Base-by-base conservation (phyloP, 2,797 vertebrate genomes). In the Syngnathus acus region DNA sequence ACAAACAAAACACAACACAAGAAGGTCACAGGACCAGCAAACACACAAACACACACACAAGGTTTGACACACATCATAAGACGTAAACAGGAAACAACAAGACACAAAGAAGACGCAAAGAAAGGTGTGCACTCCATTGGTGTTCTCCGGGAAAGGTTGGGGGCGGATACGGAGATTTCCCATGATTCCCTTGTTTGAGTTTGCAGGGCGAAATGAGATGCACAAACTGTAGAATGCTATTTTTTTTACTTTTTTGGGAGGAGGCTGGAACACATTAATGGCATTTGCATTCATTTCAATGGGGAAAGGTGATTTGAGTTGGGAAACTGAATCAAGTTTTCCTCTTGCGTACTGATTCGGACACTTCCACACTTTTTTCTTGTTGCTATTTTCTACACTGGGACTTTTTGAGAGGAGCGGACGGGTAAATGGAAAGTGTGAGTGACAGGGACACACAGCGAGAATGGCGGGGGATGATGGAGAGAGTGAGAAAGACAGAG, bases 151-250 rank as follows among this genome's bases (percentile, higher is more conserved):
- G 86, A 81, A 85, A 84, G 83, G 85, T 80, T 62, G 50, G 86
- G 87, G 88, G 87, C 86, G 86, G 91, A 92, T 91, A 92, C 90
- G 89, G 90, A 90, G 92, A 93, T 92, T 92, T 92, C 91, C 90
- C 88, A 90, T 80, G 79, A 86, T 84, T 89, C 80, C 66, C 54
- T 50, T 69, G 79, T 85, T 75, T 82, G 14, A 26, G 13, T 39
- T 7, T 9, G 70, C 62, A 68, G 72, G 5, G 73, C 23, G 71
- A 71, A 76, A 45, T 71, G 78, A 71, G 74, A 68, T 75, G 64
- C 32, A 32, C 32, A 32, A 32, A 32, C 32, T 32, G 32, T 32
- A 32, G 32, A 32, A 32, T 32, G 32, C 32, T 32, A 32, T 32
- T 32, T 4, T 4, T 32, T 32, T 32, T 32, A 32, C 32, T 32